A percentile compares a stretch with the other conserved stretches of the same genome.
Evolutionary conservation across 2,888 invertebrate species (phyloP).

Genomic region (Sipha maydis): DNA sequence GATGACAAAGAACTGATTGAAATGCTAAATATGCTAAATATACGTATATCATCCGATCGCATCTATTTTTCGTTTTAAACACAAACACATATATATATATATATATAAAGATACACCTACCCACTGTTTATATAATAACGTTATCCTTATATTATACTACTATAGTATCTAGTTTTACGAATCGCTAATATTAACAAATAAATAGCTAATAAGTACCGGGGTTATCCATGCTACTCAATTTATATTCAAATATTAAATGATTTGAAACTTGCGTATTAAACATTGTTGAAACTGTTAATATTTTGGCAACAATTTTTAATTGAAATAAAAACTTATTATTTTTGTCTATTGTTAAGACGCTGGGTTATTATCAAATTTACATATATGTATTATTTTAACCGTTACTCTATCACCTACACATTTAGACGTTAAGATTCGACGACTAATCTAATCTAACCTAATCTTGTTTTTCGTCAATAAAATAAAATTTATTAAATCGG

Average conservation of each 20-base stretch:
- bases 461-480: not conserved
- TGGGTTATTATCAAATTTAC: not conserved
- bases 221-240: not conserved
- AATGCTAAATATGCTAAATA: not conserved
- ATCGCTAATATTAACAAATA: no score
- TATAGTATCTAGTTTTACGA: not conserved
- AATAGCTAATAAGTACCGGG: no score
- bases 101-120: not conserved
- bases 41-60: not conserved
- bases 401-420: not conserved
- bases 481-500: not conserved
- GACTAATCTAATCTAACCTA: not conserved
- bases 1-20: not conserved
- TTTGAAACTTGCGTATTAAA: not conserved
- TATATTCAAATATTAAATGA: not conserved
- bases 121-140: no score
- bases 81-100: no score
- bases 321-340: not conserved
- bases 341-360: not conserved
- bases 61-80: not conserved
- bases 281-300: not conserved
- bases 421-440: not conserved
- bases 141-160: not conserved
- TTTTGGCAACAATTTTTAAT: conserved; percentile 8
- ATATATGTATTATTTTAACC: not conserved